phyloP scores from a whole-genome alignment of 2,113 vertebrate genomes.

The Pyrgilauda ruficollis region DNA sequence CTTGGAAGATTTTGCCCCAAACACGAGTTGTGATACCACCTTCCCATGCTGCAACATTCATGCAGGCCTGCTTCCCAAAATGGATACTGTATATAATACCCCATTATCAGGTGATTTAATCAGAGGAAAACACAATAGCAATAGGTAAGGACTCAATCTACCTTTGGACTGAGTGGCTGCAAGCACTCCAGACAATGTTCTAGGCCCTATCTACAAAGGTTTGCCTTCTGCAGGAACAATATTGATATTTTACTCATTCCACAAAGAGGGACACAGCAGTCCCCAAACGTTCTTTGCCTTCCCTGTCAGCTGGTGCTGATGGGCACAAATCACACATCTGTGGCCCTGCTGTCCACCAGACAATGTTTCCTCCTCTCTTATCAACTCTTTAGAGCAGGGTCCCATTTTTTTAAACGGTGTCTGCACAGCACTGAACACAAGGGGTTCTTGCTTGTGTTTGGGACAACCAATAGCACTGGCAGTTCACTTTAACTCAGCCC shows the following conservation, averaged over 20 bases:
- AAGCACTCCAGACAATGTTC: not conserved
- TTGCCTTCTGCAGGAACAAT: not conserved
- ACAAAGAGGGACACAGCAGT: not conserved
- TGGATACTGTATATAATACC: not conserved
- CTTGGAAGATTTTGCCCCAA: not conserved
- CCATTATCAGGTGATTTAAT: not conserved
- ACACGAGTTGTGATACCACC: rapidly evolving
- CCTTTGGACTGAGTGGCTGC: not conserved
- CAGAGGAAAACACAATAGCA: not conserved
- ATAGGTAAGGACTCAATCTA: not conserved
- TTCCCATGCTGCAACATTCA: not conserved
- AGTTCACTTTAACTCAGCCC: not conserved
- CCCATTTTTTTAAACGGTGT: not conserved
- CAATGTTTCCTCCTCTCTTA: not conserved
- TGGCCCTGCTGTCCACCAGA: not conserved
- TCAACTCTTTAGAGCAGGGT: not conserved
- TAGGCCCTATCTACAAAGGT: not conserved
- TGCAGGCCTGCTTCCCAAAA: not conserved
- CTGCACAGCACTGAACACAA: not conserved
- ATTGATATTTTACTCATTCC: not conserved
- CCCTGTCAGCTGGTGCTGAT: not conserved
- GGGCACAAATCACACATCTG: not conserved
- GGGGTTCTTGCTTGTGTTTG: not conserved
- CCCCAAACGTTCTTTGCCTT: not conserved
- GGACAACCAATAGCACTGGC: not conserved